These are phyloP conservation scores for Microcebus murinus DNA, from an alignment of 2,113 vertebrate genomes.

Conservation along the genomic window DNA sequence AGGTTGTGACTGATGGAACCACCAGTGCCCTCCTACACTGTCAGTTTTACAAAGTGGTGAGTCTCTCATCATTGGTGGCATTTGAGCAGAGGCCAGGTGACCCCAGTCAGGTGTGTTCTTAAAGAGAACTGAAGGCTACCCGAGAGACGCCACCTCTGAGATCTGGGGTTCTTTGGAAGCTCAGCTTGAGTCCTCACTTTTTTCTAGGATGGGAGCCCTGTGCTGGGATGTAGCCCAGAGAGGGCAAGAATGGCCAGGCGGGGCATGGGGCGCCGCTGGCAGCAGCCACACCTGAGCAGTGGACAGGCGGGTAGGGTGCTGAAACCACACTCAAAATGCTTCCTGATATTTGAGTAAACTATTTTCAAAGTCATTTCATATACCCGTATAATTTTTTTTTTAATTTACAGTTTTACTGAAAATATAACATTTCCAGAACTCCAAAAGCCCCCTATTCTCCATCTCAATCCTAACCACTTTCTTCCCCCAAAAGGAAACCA, in stretches of 20 bases:
- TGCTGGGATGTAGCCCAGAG: background rate
- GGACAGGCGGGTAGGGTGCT: too few species aligned
- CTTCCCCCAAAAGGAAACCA: background rate
- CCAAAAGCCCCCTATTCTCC: background rate
- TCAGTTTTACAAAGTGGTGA: background rate
- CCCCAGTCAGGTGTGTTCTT: background rate
- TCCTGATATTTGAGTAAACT: background rate
- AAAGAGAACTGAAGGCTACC: background rate
- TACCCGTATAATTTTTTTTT: background rate
- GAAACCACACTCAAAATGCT: background rate
- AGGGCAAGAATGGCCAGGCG: background rate
- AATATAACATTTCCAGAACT: background rate
- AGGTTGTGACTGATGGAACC: background rate
- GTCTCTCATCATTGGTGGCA: background rate
- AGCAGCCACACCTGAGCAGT: background rate
- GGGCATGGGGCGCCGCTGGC: background rate
- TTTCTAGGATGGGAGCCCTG: background rate
- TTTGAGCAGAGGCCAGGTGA: background rate
- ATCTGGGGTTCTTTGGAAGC: background rate
- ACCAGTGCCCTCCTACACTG: accelerated
- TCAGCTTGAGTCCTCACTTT: background rate
- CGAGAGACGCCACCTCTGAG: background rate
- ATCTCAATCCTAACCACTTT: background rate
- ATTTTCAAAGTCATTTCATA: constrained; percentile 1
- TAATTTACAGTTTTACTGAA: background rate